Percentiles rank a stretch among this genome's conserved stretches.
Conservation (phyloP, 2,113 vertebrate genomes). For the Shinisaurus crocodilurus region DNA sequence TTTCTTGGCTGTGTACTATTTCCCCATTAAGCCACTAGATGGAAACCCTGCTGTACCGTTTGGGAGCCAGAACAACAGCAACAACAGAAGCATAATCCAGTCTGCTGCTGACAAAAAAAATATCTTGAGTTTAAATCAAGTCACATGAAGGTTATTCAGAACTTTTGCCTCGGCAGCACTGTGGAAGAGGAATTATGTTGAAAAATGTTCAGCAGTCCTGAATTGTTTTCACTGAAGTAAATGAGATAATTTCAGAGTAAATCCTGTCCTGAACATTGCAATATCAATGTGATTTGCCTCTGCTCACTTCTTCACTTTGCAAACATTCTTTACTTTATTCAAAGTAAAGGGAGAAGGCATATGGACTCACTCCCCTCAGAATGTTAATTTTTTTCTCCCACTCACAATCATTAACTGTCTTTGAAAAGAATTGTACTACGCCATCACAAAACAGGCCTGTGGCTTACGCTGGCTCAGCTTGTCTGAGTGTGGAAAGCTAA, state of each 20-base stretch:
- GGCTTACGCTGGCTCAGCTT: too few relatives aligned
- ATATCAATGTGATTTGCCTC: not conserved
- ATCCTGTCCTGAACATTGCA: not conserved
- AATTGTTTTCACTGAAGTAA: not conserved
- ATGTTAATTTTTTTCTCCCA: not conserved
- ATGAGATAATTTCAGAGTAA: not conserved
- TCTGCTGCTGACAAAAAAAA: not conserved
- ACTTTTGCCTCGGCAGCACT: not conserved
- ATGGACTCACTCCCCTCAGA: too few relatives aligned
- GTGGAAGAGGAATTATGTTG: not conserved
- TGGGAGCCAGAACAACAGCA: not conserved
- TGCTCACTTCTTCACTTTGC: not conserved
- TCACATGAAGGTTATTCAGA: not conserved
- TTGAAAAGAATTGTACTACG: not conserved
- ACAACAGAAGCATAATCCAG: not conserved
- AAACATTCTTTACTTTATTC: not conserved
- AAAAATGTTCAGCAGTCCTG: not conserved
- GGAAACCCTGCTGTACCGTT: conserved; percentile 14
- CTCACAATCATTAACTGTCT: not conserved
- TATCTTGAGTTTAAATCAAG: not conserved
- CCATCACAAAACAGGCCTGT: too few relatives aligned
- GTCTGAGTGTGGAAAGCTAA: too few relatives aligned
- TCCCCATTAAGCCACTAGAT: conserved; percentile 14
- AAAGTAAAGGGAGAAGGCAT: too few relatives aligned
- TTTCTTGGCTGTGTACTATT: not conserved